Evolutionary conservation across 1,140 invertebrate species (phyloP).

Genomic region (Homarus americanus): DNA sequence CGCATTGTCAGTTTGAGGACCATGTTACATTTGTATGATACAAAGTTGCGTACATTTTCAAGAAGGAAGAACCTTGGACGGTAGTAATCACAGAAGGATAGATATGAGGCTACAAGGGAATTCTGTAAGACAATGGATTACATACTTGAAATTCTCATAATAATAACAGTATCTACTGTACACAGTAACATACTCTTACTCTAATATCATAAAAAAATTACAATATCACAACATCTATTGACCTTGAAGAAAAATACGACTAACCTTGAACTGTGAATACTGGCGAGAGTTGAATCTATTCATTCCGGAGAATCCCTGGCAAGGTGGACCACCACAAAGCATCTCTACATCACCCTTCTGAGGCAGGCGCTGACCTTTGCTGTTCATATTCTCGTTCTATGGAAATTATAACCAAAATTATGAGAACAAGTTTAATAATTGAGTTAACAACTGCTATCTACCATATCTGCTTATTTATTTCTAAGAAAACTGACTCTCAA

Average conservation of each 20-base stretch:
- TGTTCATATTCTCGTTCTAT: slow-evolving; percentile 80
- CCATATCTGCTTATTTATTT: no score
- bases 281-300: slow-evolving; percentile 92
- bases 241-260: neutral
- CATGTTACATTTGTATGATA: slow-evolving; percentile 87
- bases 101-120: slow-evolving; percentile 89
- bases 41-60: slow-evolving; percentile 94
- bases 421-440: no score
- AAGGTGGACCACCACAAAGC: slow-evolving; percentile 93
- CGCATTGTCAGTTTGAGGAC: slow-evolving; percentile 89
- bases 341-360: slow-evolving; percentile 90
- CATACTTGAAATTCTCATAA: no score
- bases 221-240: no score
- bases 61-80: slow-evolving; percentile 90
- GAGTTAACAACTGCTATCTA: no score
- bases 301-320: slow-evolving; percentile 94
- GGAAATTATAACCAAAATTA: slow-evolving; percentile 4
- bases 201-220: no score
- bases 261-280: slow-evolving; percentile 89
- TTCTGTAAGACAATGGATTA: slow-evolving; percentile 81
- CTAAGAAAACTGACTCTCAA: no score
- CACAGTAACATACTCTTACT: neutral
- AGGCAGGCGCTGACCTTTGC: slow-evolving; percentile 84
- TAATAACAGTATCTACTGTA: no score
- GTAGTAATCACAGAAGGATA: slow-evolving; percentile 93